These are phyloP conservation scores for Oxyruncus cristatus DNA, from an alignment of 2,113 vertebrate species.

Conservation along the genomic window DNA sequence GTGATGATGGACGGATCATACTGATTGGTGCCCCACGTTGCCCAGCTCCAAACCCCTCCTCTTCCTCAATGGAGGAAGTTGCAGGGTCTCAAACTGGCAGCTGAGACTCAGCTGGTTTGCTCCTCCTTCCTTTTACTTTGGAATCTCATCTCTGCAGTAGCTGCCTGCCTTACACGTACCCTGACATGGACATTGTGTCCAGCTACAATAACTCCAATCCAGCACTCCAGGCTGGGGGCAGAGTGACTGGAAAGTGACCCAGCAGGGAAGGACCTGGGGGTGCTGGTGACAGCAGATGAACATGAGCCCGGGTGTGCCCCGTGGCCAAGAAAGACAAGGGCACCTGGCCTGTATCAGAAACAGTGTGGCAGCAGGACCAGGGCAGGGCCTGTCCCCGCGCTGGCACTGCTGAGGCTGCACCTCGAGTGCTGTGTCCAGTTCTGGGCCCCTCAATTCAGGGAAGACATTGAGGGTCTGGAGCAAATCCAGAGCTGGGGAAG, in stretches of 20 bases:
- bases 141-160: not conserved
- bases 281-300: not conserved
- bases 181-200: not conserved
- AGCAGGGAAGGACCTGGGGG: not conserved
- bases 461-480: not conserved
- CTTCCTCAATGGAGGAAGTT: not conserved
- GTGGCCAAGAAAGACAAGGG: not conserved
- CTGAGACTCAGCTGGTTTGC: not conserved
- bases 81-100: not conserved
- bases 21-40: not conserved
- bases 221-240: too few species aligned
- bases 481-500: not conserved
- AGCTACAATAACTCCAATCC: not conserved
- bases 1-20: not conserved
- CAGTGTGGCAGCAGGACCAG: not conserved
- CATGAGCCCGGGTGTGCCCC: not conserved
- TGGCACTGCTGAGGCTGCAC: not conserved
- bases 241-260: not conserved
- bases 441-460: not conserved
- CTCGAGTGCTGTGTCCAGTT: not conserved
- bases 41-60: not conserved
- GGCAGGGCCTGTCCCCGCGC: not conserved
- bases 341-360: not conserved
- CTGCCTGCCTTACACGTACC: rapidly evolving
- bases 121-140: not conserved